These are phyloP conservation scores for Mesitornis unicolor DNA, from an alignment of 2,113 vertebrate genomes.

Conservation along the genomic window DNA sequence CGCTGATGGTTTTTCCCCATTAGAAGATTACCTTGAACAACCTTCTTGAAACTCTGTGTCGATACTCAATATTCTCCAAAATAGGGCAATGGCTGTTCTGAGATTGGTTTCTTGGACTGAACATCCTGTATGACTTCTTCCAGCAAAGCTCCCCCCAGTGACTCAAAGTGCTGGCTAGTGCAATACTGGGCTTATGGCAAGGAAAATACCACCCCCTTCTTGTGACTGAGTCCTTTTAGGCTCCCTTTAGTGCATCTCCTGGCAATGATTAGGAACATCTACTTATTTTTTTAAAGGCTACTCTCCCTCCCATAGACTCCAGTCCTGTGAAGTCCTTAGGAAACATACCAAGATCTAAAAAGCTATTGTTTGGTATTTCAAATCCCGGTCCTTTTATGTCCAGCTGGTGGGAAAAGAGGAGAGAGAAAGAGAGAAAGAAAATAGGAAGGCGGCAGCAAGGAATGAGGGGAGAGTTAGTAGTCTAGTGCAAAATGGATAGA, in stretches of 20 bases:
- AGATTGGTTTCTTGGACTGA: slow-evolving; percentile 2
- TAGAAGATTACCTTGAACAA: background rate
- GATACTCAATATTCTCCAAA: background rate
- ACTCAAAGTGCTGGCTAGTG: slow-evolving; percentile 22
- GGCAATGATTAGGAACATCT: slow-evolving; percentile 66
- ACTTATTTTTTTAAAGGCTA: slow-evolving; percentile 46
- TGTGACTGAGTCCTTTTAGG: slow-evolving; percentile 24
- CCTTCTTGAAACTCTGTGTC: background rate
- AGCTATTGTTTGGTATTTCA: slow-evolving; percentile 64
- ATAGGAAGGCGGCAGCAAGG: background rate
- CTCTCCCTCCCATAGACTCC: slow-evolving; percentile 31
- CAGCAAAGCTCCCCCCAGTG: slow-evolving; percentile 13
- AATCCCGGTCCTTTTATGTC: slow-evolving; percentile 62
- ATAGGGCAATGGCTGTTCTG: background rate
- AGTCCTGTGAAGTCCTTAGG: slow-evolving; percentile 58
- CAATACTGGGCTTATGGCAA: slow-evolving; percentile 15
- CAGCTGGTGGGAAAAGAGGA: slow-evolving; percentile 58
- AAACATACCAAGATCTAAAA: slow-evolving; percentile 62
- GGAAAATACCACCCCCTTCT: slow-evolving; percentile 48
- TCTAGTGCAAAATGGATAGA: background rate
- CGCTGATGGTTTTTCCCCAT: background rate
- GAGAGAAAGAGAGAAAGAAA: slow-evolving; percentile 39
- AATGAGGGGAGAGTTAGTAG: background rate
- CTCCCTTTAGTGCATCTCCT: slow-evolving; percentile 65
- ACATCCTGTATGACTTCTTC: background rate